phyloP scores from a whole-genome alignment of 2,888 invertebrate genomes.

The Synergus itoensis region DNA sequence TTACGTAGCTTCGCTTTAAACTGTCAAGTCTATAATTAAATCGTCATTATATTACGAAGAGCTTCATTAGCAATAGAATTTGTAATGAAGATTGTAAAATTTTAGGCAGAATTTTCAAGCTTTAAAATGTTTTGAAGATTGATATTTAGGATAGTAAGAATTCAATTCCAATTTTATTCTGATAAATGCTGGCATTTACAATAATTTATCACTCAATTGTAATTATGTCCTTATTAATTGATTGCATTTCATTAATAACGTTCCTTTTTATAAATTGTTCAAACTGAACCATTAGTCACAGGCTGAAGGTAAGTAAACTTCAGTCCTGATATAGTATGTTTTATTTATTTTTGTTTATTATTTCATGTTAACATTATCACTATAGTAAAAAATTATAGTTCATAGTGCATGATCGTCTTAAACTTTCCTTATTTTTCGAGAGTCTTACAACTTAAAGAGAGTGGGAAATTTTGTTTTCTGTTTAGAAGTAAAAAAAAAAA shows the following conservation, averaged over 20 bases:
- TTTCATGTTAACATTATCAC: background rate
- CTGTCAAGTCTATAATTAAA: background rate
- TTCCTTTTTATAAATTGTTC: slow-evolving; percentile 1
- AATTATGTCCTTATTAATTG: background rate
- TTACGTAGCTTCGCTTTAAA: background rate
- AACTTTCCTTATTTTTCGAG: slow-evolving; percentile 1
- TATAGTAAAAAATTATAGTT: background rate
- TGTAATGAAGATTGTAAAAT: background rate
- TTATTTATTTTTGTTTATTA: slow-evolving; percentile 13
- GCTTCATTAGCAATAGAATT: background rate
- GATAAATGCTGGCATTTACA: background rate
- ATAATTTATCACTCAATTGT: background rate
- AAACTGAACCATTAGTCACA: slow-evolving; percentile 12
- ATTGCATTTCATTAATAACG: background rate
- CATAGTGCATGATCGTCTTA: slow-evolving; percentile 1
- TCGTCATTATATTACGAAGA: too few species aligned
- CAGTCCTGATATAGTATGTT: slow-evolving; percentile 22
- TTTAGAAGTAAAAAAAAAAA: background rate
- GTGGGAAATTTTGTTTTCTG: background rate
- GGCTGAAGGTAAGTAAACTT: slow-evolving; percentile 37
- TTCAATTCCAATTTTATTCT: background rate
- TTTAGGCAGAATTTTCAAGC: background rate
- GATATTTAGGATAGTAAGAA: too few species aligned
- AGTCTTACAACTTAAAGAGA: background rate
- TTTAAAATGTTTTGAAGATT: too few species aligned